phyloP scores from a whole-genome alignment of 2,797 vertebrate species.

The Distichodus sexfasciatus region DNA sequence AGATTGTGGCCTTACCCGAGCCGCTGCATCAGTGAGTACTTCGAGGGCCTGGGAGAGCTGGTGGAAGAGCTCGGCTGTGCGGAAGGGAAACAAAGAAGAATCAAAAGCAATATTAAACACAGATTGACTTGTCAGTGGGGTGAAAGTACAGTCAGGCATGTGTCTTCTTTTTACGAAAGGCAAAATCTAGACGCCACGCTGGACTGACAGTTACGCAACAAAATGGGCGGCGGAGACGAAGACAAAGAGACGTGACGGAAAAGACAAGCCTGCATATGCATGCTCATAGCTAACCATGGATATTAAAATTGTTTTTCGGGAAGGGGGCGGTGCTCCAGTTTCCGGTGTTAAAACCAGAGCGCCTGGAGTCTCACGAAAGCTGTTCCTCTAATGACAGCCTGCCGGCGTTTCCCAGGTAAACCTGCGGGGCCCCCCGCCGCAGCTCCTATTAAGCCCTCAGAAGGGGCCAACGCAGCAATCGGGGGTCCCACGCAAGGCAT shows the following conservation, averaged over 20 bases:
- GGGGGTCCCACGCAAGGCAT: conserved; percentile 41
- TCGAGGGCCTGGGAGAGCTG: conserved; percentile 96
- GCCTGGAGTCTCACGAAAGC: conserved; percentile 53
- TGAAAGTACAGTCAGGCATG: conserved; percentile 34
- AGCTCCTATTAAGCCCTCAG: conserved; percentile 47
- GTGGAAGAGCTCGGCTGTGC: conserved; percentile 89
- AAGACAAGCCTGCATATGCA: neutral
- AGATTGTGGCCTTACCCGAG: conserved; percentile 77
- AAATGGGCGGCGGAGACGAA: neutral
- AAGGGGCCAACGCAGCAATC: conserved; percentile 51
- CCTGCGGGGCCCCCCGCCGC: conserved; percentile 42
- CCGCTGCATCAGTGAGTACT: conserved; percentile 88
- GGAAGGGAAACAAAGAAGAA: neutral
- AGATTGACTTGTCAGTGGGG: conserved; percentile 15
- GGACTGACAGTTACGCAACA: conserved; percentile 25
- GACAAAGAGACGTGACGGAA: neutral
- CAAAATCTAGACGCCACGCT: conserved; percentile 32
- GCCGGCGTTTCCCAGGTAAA: conserved; percentile 43
- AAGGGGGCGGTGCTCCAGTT: conserved; percentile 19
- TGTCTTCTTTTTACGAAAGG: conserved; percentile 39
- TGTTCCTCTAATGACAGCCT: conserved; percentile 54
- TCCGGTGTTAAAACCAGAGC: conserved; percentile 42
- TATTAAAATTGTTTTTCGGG: conserved; percentile 30
- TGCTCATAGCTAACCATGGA: conserved; percentile 20
- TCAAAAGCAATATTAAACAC: conserved; percentile 33